Conservation (phyloP, 2,888 invertebrate genomes). For the Scrobipalpa atriplicella region DNA sequence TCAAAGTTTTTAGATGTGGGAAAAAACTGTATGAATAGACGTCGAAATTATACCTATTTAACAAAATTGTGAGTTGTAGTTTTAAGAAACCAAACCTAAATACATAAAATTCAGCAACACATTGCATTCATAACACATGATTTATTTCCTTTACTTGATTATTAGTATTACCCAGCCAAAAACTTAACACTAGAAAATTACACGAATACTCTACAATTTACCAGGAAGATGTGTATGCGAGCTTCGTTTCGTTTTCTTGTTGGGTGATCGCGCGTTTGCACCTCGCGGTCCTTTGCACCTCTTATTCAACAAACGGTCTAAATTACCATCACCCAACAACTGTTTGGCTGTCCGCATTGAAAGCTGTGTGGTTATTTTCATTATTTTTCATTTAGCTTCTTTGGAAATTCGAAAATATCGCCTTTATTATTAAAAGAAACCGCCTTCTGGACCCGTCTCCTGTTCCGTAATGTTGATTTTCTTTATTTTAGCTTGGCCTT, state of each 20-base stretch:
- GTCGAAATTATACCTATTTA: no score
- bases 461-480: conserved; percentile 79
- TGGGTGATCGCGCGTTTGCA: conserved; percentile 74
- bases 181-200: neutral
- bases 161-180: neutral
- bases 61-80: neutral
- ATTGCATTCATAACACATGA: neutral
- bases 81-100: neutral
- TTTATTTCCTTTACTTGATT: neutral
- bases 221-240: conserved; percentile 67
- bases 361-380: conserved; percentile 76
- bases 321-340: conserved; percentile 72
- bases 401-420: conserved; percentile 35
- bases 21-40: no score
- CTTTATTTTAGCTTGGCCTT: conserved; percentile 78
- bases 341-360: conserved; percentile 76
- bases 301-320: conserved; percentile 48
- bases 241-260: conserved; percentile 61
- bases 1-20: no score
- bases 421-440: conserved; percentile 31
- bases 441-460: conserved; percentile 80
- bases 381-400: conserved; percentile 71
- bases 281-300: conserved; percentile 62
- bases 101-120: neutral
- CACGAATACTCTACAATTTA: neutral